phyloP scores from a whole-genome alignment of 2,113 vertebrate species.

The Rallus limicola region DNA sequence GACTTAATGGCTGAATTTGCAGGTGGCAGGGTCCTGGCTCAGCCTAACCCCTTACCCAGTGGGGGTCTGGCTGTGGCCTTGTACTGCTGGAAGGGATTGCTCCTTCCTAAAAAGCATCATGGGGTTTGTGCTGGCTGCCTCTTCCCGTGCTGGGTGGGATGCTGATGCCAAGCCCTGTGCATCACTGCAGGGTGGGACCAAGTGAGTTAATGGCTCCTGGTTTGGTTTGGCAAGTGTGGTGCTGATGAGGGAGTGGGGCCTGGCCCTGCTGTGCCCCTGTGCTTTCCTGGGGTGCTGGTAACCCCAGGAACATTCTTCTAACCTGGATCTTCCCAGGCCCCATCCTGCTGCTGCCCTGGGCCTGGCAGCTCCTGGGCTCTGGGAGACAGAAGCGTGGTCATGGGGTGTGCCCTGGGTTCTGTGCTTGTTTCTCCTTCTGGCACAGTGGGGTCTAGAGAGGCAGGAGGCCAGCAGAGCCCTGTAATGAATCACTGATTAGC shows the following conservation, averaged over 20 bases:
- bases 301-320: not conserved
- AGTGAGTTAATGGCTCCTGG: not conserved
- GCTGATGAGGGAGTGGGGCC: no score
- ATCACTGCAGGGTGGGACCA: not conserved
- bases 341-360: not conserved
- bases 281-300: not conserved
- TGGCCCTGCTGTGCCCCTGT: no score
- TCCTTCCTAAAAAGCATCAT: not conserved
- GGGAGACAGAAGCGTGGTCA: rapidly evolving
- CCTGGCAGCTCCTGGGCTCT: not conserved
- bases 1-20: not conserved
- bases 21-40: not conserved
- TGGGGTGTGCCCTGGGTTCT: no score
- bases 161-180: not conserved
- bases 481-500: not conserved
- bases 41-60: no score
- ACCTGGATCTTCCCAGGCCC: not conserved
- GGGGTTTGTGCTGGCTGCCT: not conserved
- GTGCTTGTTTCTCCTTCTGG: not conserved
- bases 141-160: not conserved
- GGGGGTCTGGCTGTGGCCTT: not conserved
- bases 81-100: not conserved
- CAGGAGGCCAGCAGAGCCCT: rapidly evolving
- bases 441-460: no score
- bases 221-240: no score